Conservation (phyloP, 2,113 vertebrate genomes). For the Catharus minimus region DNA sequence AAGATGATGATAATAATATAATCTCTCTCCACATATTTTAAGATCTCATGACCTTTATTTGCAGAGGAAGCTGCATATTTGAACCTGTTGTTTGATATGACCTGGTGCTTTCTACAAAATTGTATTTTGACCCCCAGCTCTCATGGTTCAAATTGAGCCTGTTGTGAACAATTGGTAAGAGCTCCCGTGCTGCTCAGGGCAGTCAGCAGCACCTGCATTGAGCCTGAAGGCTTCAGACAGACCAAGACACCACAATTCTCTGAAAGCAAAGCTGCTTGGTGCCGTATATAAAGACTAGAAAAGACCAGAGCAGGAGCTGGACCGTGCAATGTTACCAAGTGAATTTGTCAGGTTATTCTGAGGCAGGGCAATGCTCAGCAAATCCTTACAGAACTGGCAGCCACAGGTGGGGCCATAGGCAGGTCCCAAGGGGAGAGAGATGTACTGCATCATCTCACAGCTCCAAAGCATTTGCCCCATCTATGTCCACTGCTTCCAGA, state of each 20-base stretch:
- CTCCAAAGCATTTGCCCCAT: not conserved
- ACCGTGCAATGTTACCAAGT: not conserved
- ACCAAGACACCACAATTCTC: not conserved
- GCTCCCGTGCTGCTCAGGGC: not conserved
- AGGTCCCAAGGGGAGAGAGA: not conserved
- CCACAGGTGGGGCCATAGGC: not conserved
- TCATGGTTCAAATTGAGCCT: not conserved
- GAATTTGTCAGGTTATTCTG: not conserved
- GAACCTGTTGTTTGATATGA: not conserved
- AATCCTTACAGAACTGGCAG: not conserved
- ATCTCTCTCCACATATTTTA: not conserved
- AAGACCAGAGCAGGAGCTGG: not conserved
- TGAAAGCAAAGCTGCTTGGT: not conserved
- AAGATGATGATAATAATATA: not conserved
- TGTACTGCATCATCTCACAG: not conserved
- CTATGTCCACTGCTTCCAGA: not conserved
- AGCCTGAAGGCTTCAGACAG: not conserved
- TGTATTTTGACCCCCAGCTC: not conserved
- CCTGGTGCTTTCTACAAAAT: not conserved
- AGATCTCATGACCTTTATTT: not conserved
- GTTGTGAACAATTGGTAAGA: not conserved
- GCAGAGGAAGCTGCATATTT: not conserved
- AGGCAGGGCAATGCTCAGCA: not conserved
- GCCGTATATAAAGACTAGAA: not conserved
- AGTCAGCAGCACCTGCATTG: not conserved